Evolutionary conservation across 64 coral and sea anemone genomes (phyloP).

Genomic region (Montipora capricornis): DNA sequence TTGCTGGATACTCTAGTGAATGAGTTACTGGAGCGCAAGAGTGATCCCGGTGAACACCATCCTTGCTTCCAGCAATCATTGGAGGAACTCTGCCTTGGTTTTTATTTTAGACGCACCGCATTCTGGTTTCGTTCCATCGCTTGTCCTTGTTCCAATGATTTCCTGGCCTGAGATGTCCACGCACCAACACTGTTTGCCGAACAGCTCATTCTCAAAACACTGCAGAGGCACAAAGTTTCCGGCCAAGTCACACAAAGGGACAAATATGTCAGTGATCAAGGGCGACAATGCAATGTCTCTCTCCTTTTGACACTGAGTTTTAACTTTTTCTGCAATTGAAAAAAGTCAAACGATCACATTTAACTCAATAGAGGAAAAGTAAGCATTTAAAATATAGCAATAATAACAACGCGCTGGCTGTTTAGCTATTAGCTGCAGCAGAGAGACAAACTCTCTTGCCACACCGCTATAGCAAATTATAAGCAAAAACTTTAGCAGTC

Average conservation of each 20-base stretch:
- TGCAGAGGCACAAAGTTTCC: conserved; percentile 71
- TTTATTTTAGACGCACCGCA: conserved; percentile 65
- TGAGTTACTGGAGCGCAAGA: too few species aligned
- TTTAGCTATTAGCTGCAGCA: too few species aligned
- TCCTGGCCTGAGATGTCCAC: conserved; percentile 85
- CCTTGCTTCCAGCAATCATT: too few species aligned
- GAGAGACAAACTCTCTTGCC: too few species aligned
- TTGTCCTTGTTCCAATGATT: conserved; percentile 76
- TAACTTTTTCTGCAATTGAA: conserved; percentile 4
- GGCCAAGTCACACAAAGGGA: conserved; percentile 71
- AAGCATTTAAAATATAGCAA: not conserved
- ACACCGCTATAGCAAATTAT: too few species aligned
- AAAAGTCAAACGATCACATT: not conserved
- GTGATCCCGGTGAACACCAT: too few species aligned
- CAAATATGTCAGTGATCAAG: conserved; percentile 79
- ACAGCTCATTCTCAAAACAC: conserved; percentile 83
- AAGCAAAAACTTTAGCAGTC: too few species aligned
- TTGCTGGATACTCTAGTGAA: too few species aligned
- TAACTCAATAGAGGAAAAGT: not conserved
- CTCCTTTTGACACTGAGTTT: conserved; percentile 85
- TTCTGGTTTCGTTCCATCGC: conserved; percentile 50
- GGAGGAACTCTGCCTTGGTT: too few species aligned
- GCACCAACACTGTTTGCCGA: conserved; percentile 93
- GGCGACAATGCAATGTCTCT: conserved; percentile 80
- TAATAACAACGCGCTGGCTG: too few species aligned